Base-by-base conservation (phyloP, 2,888 invertebrate species). In the Vandiemenella viatica region DNA sequence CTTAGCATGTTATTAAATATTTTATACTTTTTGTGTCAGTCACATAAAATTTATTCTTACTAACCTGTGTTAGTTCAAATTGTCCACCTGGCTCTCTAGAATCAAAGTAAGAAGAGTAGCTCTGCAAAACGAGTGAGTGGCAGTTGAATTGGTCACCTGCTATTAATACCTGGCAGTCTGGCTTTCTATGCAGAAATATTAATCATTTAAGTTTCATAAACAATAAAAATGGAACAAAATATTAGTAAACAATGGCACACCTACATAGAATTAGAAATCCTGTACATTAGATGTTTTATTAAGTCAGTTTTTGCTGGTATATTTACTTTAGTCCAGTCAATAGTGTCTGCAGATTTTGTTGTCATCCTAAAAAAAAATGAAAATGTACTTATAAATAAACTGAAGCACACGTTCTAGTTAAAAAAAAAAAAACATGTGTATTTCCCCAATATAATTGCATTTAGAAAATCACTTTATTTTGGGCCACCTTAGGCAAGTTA, bases 251-350 rank as follows among this genome's bases (percentile, higher is more conserved):
- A 42, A n/a, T 43, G 20, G n/a, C 5, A 46, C 45, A 57, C 70
- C 70, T 68, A 80, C 80, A 76, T 74, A 61, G 75, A 77, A 62
- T 78, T 79, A 40, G 75, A 76, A 53, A 82, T 76, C 55, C 80
- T 70, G 22, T 74, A 68, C 57, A 75, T 76, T 53, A 81, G 68
- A 59, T 80, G 79, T 58, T 77, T 71, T 62, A 76, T 79, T 26
- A 81, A 62, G 61, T 81, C 79, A 55, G 73, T 75, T 64, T 81
- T 82, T 57, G 77, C 76, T 0, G 80, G 81, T 37, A 80, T 62
- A 46, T 71, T 69, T 13, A 80, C 69, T 52, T 72, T 69, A 54
- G 70, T 67, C 80, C 81, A 82, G 59, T 77, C 74, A 48, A 81
- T 74, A 1, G 74, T 70, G 45, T 74, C 21, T 8, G 18, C 20